Evolutionary conservation across 1,140 invertebrate genomes (phyloP).

Genomic region (Bombyx mandarina): DNA sequence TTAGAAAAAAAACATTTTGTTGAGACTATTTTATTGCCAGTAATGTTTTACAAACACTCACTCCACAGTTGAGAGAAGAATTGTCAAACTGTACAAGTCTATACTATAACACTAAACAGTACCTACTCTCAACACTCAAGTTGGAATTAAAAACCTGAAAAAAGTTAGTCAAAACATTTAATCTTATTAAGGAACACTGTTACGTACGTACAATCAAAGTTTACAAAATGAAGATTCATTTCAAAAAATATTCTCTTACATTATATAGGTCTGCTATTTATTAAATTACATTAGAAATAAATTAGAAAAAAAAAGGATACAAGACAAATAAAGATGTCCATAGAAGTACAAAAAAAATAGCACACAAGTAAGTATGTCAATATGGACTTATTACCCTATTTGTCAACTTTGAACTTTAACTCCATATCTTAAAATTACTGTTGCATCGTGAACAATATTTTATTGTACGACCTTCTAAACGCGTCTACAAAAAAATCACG

Average conservation of each 20-base stretch:
- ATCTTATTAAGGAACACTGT: conserved; percentile 43
- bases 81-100: conserved; percentile 61
- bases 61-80: conserved; percentile 42
- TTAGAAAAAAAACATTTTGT: conserved; percentile 29
- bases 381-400: conserved; percentile 38
- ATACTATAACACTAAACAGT: conserved; percentile 55
- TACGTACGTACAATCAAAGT: conserved; percentile 17
- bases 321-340: conserved; percentile 56
- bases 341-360: conserved; percentile 60
- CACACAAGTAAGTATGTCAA: conserved; percentile 57
- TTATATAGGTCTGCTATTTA: conserved; percentile 56
- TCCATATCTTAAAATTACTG: conserved; percentile 59
- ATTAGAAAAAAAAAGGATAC: conserved; percentile 48
- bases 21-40: conserved; percentile 69
- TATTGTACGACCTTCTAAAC: background rate
- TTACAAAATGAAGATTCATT: conserved; percentile 49
- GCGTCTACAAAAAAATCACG: conserved; percentile 3
- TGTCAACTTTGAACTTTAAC: conserved; percentile 67
- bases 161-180: conserved; percentile 57
- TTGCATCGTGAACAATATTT: conserved; percentile 37
- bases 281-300: conserved; percentile 62
- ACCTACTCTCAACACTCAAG: conserved; percentile 9
- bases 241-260: conserved; percentile 50
- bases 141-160: conserved; percentile 20
- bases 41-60: conserved; percentile 65